Percentiles rank a stretch among this genome's conserved stretches.
Conservation (phyloP, 2,888 invertebrate species). For the Dicyrtomina minuta region DNA sequence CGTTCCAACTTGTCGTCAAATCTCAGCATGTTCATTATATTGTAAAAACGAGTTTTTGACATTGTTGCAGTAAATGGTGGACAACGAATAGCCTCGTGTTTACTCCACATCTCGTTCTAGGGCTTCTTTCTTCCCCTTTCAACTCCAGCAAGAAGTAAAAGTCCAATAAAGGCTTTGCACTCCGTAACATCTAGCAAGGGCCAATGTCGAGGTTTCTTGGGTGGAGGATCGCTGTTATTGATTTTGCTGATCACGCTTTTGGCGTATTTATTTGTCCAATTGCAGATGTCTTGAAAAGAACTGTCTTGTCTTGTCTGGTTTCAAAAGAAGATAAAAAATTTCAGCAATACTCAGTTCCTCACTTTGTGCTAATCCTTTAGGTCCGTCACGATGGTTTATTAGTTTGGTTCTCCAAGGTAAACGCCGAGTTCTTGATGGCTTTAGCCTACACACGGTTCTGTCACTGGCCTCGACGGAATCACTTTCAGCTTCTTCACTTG, state of each 20-base stretch:
- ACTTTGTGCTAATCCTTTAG: not conserved
- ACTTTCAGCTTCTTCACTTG: no score
- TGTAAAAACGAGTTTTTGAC: not conserved
- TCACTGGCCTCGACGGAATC: no score
- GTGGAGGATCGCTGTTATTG: not conserved
- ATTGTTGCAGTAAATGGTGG: not conserved
- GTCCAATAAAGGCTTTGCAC: not conserved
- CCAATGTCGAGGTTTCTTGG: not conserved
- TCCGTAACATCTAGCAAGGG: not conserved
- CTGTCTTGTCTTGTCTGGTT: not conserved
- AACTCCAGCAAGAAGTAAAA: not conserved
- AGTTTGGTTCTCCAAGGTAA: no score
- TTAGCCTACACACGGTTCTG: no score
- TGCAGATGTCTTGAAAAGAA: not conserved
- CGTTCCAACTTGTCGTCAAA: no score
- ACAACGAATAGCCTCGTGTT: not conserved
- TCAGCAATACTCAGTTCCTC: not conserved
- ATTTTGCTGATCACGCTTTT: not conserved
- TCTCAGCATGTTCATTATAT: not conserved
- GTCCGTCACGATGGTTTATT: no score
- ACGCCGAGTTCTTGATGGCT: no score
- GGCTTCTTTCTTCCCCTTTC: not conserved
- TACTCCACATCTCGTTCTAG: not conserved
- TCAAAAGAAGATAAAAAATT: not conserved
- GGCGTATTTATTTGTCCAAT: not conserved